Conservation (phyloP, 2,113 vertebrate species). For the Acrocephalus arundinaceus region DNA sequence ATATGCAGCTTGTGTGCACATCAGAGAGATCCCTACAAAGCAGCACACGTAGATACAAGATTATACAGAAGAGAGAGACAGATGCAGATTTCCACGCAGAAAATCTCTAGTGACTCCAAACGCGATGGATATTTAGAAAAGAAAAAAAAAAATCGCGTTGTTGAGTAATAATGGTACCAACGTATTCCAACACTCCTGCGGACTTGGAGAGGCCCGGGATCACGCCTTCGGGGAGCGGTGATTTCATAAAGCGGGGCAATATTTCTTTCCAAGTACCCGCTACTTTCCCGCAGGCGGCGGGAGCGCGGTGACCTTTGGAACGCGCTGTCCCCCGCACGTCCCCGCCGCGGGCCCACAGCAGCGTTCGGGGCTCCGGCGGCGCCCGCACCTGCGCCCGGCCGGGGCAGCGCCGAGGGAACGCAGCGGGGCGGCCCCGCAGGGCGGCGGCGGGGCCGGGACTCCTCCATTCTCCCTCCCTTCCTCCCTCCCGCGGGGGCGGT, state of each 20-base stretch:
- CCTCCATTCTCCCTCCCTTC: too few species aligned
- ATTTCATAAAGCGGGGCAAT: background rate
- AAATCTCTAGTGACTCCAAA: background rate
- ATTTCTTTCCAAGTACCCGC: background rate
- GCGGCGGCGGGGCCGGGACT: background rate
- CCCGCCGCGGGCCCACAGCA: background rate
- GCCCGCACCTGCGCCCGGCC: background rate
- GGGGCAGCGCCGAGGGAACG: too few species aligned
- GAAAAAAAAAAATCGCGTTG: background rate
- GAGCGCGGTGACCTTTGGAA: background rate
- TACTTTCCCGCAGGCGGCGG: background rate
- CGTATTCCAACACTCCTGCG: background rate
- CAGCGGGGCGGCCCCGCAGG: background rate
- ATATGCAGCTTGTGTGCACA: slow-evolving; percentile 9
- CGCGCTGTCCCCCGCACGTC: background rate
- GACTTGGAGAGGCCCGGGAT: background rate
- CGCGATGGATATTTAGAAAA: background rate
- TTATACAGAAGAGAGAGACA: background rate
- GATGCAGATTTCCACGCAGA: slow-evolving; percentile 17
- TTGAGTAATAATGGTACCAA: background rate
- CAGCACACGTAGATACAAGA: background rate
- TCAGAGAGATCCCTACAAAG: slow-evolving; percentile 5
- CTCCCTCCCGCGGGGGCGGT: too few species aligned
- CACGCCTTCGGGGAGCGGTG: background rate
- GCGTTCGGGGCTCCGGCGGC: background rate